Evolutionary conservation across 2,797 vertebrate genomes (phyloP).

Genomic region (Tachyglossus aculeatus): DNA sequence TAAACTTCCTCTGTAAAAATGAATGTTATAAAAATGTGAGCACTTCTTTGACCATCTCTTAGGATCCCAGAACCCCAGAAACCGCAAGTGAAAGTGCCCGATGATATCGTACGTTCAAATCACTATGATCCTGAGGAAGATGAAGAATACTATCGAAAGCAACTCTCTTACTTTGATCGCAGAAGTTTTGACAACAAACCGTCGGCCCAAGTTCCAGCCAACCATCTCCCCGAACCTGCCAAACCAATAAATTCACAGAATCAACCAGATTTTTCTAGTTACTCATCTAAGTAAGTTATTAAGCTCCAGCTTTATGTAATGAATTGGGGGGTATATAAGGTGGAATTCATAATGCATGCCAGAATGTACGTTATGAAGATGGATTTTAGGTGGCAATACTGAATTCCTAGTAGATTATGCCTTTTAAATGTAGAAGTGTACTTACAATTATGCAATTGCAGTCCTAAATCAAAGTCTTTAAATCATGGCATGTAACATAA

Average conservation of each 20-base stretch:
- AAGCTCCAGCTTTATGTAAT: not conserved
- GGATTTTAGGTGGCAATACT: not conserved
- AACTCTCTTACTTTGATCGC: slow-evolving; percentile 95
- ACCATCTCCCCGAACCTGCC: slow-evolving; percentile 84
- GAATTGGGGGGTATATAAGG: not conserved
- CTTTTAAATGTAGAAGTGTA: too few species aligned
- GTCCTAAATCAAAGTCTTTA: too few species aligned
- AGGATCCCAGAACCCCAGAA: slow-evolving; percentile 95
- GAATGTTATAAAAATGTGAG: too few species aligned
- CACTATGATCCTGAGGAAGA: slow-evolving; percentile 95
- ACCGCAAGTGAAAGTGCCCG: slow-evolving; percentile 86
- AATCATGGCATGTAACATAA: too few species aligned
- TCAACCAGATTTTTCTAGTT: slow-evolving; percentile 86
- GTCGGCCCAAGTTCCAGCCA: slow-evolving; percentile 77
- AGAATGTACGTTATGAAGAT: too few species aligned
- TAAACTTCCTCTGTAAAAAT: too few species aligned
- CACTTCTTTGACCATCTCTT: not conserved
- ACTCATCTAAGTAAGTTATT: slow-evolving; percentile 82
- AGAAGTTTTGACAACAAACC: slow-evolving; percentile 93
- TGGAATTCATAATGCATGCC: too few species aligned
- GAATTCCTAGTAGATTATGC: not conserved
- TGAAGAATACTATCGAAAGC: slow-evolving; percentile 96
- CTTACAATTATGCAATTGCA: too few species aligned
- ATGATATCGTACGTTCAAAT: slow-evolving; percentile 88
- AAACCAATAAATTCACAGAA: slow-evolving; percentile 83